phyloP scores from a whole-genome alignment of 2,888 invertebrate species.

The Tipula confusa region DNA sequence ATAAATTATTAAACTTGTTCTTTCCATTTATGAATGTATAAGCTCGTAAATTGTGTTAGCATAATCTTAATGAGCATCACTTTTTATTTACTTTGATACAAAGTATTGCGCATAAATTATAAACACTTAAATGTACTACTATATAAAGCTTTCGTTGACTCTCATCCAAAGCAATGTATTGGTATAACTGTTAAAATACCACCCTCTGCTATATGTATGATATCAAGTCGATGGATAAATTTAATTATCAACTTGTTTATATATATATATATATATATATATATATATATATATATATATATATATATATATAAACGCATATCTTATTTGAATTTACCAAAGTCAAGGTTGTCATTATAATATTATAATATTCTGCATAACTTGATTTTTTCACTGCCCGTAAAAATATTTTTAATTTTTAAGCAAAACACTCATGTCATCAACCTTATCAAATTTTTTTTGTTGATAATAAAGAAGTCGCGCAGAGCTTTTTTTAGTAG shows the following conservation, averaged over 20 bases:
- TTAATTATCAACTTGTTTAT: too few relatives aligned
- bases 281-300: too few relatives aligned
- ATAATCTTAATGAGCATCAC: background rate
- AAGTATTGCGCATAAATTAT: background rate
- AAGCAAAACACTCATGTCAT: background rate
- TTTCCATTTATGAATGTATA: background rate
- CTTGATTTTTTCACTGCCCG: background rate
- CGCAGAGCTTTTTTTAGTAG: background rate
- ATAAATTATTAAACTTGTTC: too few relatives aligned
- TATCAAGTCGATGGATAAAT: background rate
- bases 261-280: too few relatives aligned
- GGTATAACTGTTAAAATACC: background rate
- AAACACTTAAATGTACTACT: too few relatives aligned
- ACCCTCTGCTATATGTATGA: background rate
- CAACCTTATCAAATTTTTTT: background rate
- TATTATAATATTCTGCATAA: background rate
- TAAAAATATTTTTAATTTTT: background rate
- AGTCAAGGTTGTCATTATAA: background rate
- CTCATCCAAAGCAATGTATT: too few relatives aligned
- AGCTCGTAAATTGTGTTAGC: background rate
- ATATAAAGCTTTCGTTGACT: too few relatives aligned
- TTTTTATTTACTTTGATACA: background rate
- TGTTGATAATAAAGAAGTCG: background rate
- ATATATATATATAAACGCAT: background rate
- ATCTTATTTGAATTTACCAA: background rate